These are phyloP conservation scores for Schizopygopsis pylzovi DNA, from an alignment of 2,797 vertebrate species.

Conservation along the genomic window DNA sequence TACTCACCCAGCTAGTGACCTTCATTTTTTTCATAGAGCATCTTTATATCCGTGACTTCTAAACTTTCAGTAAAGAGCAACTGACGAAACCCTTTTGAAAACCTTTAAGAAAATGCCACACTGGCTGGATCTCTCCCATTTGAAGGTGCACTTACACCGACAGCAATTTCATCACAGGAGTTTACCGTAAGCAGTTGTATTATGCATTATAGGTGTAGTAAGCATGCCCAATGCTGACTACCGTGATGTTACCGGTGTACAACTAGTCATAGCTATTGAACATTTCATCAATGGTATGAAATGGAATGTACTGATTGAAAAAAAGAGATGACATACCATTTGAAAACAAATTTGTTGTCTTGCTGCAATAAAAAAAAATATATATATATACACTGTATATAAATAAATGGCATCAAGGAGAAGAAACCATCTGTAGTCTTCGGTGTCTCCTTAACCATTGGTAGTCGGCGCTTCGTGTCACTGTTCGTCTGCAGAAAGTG, in stretches of 20 bases:
- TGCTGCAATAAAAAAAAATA: not conserved
- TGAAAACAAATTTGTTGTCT: not conserved
- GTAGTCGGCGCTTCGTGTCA: not conserved
- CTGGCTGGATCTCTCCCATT: not conserved
- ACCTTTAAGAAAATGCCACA: conserved; percentile 3
- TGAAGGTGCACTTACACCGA: not conserved
- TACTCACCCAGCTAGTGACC: not conserved
- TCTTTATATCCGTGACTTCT: not conserved
- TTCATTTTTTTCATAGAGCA: not conserved
- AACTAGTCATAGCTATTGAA: not conserved
- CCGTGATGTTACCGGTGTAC: not conserved
- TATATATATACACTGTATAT: not conserved
- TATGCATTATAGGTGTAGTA: not conserved
- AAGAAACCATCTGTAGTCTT: not conserved
- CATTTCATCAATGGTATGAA: not conserved
- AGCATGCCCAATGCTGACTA: not conserved
- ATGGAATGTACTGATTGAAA: not conserved
- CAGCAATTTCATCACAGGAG: not conserved
- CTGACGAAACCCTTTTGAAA: conserved; percentile 6
- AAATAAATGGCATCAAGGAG: not conserved
- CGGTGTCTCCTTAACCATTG: not conserved
- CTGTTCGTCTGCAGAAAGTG: not conserved
- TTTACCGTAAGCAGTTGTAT: not conserved
- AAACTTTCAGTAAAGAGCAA: conserved; percentile 20
- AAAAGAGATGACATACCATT: not conserved